Percentiles rank a stretch among this genome's conserved stretches.
Conservation (phyloP, 2,888 invertebrate species). For the Leucozona laternaria region DNA sequence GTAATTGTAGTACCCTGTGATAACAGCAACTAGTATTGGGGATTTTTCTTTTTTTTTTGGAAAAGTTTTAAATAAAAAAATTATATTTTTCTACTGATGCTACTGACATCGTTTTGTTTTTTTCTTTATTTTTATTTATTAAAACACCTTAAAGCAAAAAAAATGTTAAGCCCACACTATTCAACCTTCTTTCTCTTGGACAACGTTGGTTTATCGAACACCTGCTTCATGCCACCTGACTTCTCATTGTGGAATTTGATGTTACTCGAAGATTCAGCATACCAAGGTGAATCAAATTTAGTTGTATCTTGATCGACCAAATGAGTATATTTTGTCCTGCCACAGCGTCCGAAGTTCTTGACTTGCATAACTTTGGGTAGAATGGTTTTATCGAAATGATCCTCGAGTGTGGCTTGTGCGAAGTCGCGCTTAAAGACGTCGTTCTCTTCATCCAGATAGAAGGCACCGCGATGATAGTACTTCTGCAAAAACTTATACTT, state of each 20-base stretch:
- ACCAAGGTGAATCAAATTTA: constrained; percentile 98
- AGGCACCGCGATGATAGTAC: constrained; percentile 99
- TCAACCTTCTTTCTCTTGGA: constrained; percentile 82
- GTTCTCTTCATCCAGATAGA: constrained; percentile 97
- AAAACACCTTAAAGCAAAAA: background rate
- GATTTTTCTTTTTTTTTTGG: too few relatives aligned
- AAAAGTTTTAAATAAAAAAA: background rate
- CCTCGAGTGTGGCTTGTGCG: constrained; percentile 97
- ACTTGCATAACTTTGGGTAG: constrained; percentile 99
- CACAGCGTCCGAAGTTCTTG: constrained; percentile 99
- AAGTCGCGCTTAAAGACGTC: constrained; percentile 96
- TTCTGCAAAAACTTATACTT: constrained; percentile 99
- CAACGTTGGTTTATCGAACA: constrained; percentile 93
- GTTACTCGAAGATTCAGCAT: constrained; percentile 94
- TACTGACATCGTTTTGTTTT: background rate
- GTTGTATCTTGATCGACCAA: constrained; percentile 99
- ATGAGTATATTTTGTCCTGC: constrained; percentile 99
- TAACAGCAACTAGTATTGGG: too few relatives aligned
- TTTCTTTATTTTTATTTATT: background rate
- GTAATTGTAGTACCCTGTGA: too few relatives aligned
- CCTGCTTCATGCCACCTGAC: constrained; percentile 96
- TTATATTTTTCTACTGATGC: background rate
- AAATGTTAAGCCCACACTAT: constrained; percentile 40
- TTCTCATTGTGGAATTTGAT: constrained; percentile 93
- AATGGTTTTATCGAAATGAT: constrained; percentile 99